Conservation (phyloP, 2,888 invertebrate genomes). For the Lithodes maja region DNA sequence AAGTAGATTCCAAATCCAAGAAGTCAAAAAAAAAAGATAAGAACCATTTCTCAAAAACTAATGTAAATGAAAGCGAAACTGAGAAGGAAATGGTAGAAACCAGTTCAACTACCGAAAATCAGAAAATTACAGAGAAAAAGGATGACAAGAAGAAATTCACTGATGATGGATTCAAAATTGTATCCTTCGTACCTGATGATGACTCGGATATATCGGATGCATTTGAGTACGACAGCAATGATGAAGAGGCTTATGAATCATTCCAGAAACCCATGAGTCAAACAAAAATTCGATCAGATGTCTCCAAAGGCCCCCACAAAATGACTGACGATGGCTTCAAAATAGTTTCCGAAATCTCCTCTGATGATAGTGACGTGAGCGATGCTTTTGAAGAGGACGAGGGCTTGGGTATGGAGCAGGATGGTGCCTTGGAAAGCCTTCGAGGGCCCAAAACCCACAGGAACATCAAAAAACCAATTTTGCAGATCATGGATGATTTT, state of each 20-base stretch:
- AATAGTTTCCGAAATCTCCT: slow-evolving; percentile 43
- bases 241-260: neutral
- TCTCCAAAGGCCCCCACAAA: neutral
- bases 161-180: slow-evolving; percentile 66
- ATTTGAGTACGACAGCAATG: slow-evolving; percentile 45
- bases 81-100: too few species aligned
- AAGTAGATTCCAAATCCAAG: too few species aligned
- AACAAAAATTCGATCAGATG: neutral
- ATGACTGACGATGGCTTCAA: slow-evolving; percentile 57
- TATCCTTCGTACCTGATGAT: slow-evolving; percentile 59
- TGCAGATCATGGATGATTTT: slow-evolving; percentile 56
- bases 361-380: slow-evolving; percentile 54
- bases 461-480: slow-evolving; percentile 43
- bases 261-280: neutral
- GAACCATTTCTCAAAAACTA: too few species aligned
- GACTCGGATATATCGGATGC: slow-evolving; percentile 69
- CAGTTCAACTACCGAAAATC: too few species aligned
- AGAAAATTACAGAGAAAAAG: neutral
- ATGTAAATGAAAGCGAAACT: too few species aligned
- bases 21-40: too few species aligned
- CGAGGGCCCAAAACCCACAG: slow-evolving; percentile 19
- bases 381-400: slow-evolving; percentile 57
- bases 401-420: slow-evolving; percentile 10
- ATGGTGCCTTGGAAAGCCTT: neutral
- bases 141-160: slow-evolving; percentile 21